A percentile compares a stretch with the other conserved stretches of the same genome.
Conservation (phyloP, 1,140 invertebrate species). For the Pissodes strobi region DNA sequence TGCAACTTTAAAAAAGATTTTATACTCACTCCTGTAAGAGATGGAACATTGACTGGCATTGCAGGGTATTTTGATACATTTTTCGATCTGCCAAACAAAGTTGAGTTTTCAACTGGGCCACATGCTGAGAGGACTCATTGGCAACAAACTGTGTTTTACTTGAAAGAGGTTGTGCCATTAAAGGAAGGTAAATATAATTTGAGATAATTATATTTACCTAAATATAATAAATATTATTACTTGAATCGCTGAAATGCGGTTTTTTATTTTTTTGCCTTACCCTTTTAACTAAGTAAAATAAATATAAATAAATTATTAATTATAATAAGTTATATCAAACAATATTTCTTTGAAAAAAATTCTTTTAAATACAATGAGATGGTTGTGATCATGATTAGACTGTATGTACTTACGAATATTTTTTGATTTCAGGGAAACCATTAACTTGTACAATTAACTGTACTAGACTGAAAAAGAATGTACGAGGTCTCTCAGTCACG, state of each 20-base stretch:
- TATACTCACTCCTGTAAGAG: conserved; percentile 68
- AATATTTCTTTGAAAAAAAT: too few species aligned
- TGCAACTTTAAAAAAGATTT: conserved; percentile 83
- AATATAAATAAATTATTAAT: too few species aligned
- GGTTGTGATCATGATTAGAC: too few species aligned
- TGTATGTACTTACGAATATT: conserved; percentile 11
- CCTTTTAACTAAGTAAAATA: too few species aligned
- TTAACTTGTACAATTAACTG: conserved; percentile 47
- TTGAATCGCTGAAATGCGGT: not conserved
- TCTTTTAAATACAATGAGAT: too few species aligned
- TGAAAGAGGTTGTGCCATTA: conserved; percentile 73
- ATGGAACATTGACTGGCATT: conserved; percentile 82
- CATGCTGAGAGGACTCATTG: conserved; percentile 84
- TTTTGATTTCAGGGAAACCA: conserved; percentile 44
- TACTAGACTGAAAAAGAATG: conserved; percentile 48
- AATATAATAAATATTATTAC: not conserved
- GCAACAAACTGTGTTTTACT: conserved; percentile 94
- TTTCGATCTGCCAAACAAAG: conserved; percentile 73
- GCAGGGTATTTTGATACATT: conserved; percentile 93
- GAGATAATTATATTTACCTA: not conserved
- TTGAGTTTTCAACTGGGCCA: conserved; percentile 77
- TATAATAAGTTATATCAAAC: not conserved
- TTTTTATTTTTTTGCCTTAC: too few species aligned
- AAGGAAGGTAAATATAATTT: conserved; percentile 68
- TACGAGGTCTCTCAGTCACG: conserved; percentile 49